Conservation (phyloP, 2,797 vertebrate species). For the Leptatherina wallacei region DNA sequence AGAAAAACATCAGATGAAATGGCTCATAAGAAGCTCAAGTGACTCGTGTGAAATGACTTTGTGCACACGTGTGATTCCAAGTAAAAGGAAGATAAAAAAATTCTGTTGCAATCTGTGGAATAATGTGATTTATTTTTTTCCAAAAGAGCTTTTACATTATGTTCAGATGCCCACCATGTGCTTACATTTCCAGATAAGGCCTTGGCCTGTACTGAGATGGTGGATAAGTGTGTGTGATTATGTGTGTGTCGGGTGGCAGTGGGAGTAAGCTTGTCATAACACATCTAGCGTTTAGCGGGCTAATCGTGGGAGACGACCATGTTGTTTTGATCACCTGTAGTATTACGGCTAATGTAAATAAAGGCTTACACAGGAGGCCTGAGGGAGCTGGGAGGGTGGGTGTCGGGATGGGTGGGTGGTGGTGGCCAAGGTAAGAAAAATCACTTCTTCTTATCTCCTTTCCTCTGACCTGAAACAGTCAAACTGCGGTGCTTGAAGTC, state of each 20-base stretch:
- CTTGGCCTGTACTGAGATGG: slow-evolving; percentile 53
- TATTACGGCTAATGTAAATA: slow-evolving; percentile 80
- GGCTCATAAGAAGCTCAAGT: slow-evolving; percentile 59
- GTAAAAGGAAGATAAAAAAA: slow-evolving; percentile 34
- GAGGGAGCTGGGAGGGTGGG: not conserved
- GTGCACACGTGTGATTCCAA: slow-evolving; percentile 34
- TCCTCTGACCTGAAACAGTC: slow-evolving; percentile 81
- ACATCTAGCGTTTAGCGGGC: slow-evolving; percentile 71
- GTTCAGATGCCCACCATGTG: slow-evolving; percentile 44
- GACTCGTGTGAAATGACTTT: slow-evolving; percentile 58
- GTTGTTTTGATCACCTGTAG: slow-evolving; percentile 83
- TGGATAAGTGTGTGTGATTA: slow-evolving; percentile 41
- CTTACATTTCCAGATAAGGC: slow-evolving; percentile 46
- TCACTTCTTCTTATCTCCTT: slow-evolving; percentile 72
- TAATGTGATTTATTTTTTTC: slow-evolving; percentile 17
- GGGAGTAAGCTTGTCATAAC: slow-evolving; percentile 78
- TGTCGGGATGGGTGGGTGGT: not conserved
- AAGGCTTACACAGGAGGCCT: slow-evolving; percentile 72
- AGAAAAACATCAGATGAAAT: slow-evolving; percentile 14
- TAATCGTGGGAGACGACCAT: slow-evolving; percentile 75
- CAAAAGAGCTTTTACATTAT: slow-evolving; percentile 40
- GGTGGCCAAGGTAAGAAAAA: slow-evolving; percentile 64
- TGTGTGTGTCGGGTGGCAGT: slow-evolving; percentile 48
- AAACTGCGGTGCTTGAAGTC: slow-evolving; percentile 66
- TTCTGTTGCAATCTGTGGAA: slow-evolving; percentile 25